Evolutionary conservation across 2,888 invertebrate species (phyloP).

Genomic region (Yponomeuta evonymella): DNA sequence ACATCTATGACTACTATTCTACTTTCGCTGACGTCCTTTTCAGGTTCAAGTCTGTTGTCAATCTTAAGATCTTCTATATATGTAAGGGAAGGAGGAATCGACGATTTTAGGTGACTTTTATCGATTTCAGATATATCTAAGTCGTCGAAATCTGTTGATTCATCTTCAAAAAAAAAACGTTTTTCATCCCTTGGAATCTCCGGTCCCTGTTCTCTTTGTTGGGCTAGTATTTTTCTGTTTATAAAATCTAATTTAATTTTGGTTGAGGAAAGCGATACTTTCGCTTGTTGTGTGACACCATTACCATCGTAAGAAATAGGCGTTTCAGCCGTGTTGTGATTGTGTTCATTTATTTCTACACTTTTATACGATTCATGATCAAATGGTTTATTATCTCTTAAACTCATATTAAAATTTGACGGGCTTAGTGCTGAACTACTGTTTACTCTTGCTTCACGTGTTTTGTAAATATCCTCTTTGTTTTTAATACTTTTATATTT

Average conservation of each 20-base stretch:
- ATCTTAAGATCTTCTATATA: not conserved
- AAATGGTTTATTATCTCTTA: not conserved
- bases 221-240: not conserved
- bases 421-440: no score
- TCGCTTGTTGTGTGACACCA: not conserved
- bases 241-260: no score
- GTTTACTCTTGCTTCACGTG: not conserved
- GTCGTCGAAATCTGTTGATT: not conserved
- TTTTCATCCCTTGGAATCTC: not conserved
- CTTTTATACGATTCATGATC: not conserved
- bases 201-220: not conserved
- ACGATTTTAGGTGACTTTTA: not conserved
- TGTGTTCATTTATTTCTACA: not conserved
- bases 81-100: not conserved
- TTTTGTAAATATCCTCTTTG: not conserved
- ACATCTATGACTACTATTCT: slow-evolving; percentile 32
- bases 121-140: not conserved
- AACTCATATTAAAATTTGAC: no score
- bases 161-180: not conserved
- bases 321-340: not conserved
- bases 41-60: not conserved
- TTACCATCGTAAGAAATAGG: not conserved
- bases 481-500: not conserved
- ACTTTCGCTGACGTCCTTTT: slow-evolving; percentile 8
- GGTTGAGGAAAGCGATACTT: not conserved